Evolutionary conservation across 2,888 invertebrate genomes (phyloP).

Genomic region (Ptilodon capucinus): DNA sequence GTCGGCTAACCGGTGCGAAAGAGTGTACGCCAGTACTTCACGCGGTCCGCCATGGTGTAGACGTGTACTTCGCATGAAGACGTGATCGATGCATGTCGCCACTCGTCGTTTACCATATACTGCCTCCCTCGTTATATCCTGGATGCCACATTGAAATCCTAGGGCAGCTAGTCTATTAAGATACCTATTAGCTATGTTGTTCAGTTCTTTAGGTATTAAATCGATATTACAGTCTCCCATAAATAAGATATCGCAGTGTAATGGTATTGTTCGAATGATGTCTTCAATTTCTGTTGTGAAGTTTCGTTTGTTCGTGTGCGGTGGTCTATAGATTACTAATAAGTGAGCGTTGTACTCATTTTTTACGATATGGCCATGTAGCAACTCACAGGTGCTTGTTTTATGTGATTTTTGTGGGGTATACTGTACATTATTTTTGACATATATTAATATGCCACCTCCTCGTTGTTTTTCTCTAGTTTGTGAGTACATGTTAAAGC

Average conservation of each 20-base stretch:
- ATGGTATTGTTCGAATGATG: neutral
- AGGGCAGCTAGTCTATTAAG: neutral
- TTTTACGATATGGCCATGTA: neutral
- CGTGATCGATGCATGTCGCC: constrained; percentile 2
- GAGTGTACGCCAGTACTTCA: neutral
- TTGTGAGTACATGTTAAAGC: neutral
- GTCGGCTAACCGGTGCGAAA: neutral
- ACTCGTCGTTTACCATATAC: neutral
- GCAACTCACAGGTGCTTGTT: neutral
- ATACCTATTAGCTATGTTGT: neutral
- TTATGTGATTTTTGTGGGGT: neutral
- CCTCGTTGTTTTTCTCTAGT: constrained; percentile 1
- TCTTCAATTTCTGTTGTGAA: neutral
- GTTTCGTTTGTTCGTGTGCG: neutral
- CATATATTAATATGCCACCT: constrained; percentile 1
- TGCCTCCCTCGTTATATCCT: constrained; percentile 1
- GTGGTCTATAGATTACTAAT: constrained; percentile 1
- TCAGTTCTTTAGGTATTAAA: neutral
- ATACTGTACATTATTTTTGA: neutral
- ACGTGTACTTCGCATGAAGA: neutral
- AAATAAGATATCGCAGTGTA: neutral
- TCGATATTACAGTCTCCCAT: constrained; percentile 2
- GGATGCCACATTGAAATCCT: constrained; percentile 1
- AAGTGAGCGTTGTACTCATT: neutral
- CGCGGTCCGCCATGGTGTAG: neutral